Evolutionary conservation across 2,113 vertebrate species (phyloP), one percentile per base, ranked within the genome.

Genomic region (Uria aalge): DNA sequence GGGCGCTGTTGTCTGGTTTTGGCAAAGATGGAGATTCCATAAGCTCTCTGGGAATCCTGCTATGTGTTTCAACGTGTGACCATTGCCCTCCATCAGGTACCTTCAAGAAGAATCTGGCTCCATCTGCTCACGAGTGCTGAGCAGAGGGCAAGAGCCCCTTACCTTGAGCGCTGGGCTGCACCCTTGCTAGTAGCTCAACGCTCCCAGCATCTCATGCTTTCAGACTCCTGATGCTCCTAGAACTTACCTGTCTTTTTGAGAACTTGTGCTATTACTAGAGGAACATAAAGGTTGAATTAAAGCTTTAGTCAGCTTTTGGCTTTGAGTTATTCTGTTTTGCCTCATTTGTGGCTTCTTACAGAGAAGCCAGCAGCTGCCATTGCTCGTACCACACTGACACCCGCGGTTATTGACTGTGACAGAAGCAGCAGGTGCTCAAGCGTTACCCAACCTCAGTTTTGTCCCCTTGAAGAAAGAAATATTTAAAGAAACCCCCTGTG

Each of bases 261-360:
- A 81, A n/a, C 27, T 67, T 84, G 27, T n/a, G 18, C 47, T 92
- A 4, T 63, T 50, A 21, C 9, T 21, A 47, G 29, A 55, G n/a
- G 11, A 11, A 36, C 0, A 0, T 38, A 62, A 67, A 81, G 8
- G 9, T 20, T 57, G n/a, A 76, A 57, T 71, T 63, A 67, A 78
- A 69, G 1, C 12, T 59, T 11, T 26, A 52, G 9, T 56, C 34
- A 78, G 2, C 36, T 94, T 76, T 57, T 71, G 16, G 34, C 45
- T 92, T 92, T 83, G 26, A 5, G 5, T 19, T 92, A 12, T 9
- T 78, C 6, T 53, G 8, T 17, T 81, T 52, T 92, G 29, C 59
- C n/a, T 85, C 32, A 29, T 92, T 63, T 69, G 20, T 59, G 75
- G 34, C 62, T 64, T 75, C 74, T 73, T 53, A 27, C 11, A 45